Conservation (phyloP, 2,888 invertebrate species). For the Drosophila monieri region DNA sequence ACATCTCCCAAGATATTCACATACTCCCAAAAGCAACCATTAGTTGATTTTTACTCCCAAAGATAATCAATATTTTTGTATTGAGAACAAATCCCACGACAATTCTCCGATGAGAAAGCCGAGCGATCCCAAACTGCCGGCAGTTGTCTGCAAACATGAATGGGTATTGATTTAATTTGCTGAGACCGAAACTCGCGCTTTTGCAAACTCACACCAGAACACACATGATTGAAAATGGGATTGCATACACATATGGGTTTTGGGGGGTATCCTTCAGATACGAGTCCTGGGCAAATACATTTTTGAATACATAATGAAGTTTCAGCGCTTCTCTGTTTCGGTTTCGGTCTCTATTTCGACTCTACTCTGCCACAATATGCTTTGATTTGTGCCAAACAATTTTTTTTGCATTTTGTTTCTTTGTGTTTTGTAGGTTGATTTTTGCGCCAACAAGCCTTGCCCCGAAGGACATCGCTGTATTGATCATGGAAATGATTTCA, state of each 20-base stretch:
- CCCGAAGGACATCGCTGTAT: conserved; percentile 88
- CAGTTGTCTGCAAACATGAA: conserved; percentile 43
- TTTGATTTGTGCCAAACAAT: conserved; percentile 34
- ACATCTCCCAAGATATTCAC: background rate
- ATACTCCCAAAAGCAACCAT: conserved; percentile 23
- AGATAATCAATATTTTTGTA: conserved; percentile 43
- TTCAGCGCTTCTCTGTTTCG: conserved; percentile 12
- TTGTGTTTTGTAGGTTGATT: conserved; percentile 86
- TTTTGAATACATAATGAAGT: conserved; percentile 75
- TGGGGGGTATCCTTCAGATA: conserved; percentile 38
- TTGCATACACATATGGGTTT: conserved; percentile 6
- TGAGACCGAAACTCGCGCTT: conserved; percentile 15
- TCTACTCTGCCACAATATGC: conserved; percentile 28
- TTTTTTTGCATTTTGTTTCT: conserved; percentile 15
- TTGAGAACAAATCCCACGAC: conserved; percentile 48
- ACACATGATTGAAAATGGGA: conserved; percentile 22
- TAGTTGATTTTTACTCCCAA: conserved; percentile 36
- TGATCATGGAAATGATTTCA: conserved; percentile 90
- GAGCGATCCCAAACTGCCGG: conserved; percentile 19
- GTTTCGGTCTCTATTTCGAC: conserved; percentile 10
- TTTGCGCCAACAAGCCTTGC: conserved; percentile 89
- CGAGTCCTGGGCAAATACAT: conserved; percentile 48
- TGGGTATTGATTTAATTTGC: conserved; percentile 67
- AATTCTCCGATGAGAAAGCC: conserved; percentile 40
- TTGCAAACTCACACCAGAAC: conserved; percentile 12